A percentile compares a stretch with the other conserved stretches of the same genome.
Evolutionary conservation across 2,797 vertebrate genomes (phyloP).

Genomic region (Mycteria americana): DNA sequence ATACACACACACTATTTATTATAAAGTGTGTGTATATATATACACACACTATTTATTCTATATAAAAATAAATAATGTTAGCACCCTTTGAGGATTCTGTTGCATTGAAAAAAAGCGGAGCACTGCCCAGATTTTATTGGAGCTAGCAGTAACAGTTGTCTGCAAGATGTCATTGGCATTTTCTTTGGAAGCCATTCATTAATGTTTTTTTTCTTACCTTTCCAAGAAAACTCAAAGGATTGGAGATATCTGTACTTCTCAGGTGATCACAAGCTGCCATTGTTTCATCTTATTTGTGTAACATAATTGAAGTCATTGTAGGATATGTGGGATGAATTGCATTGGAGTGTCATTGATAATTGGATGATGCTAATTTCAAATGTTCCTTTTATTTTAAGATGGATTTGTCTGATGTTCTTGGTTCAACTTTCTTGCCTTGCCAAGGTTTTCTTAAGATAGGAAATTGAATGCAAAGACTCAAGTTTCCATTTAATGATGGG

Average conservation of each 20-base stretch:
- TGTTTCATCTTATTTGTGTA: background rate
- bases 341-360: background rate
- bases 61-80: background rate
- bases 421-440: background rate
- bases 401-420: background rate
- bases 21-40: too few species aligned
- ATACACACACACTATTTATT: too few species aligned
- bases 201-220: background rate
- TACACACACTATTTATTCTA: rapidly evolving
- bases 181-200: background rate
- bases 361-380: background rate
- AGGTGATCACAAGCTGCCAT: background rate
- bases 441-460: background rate
- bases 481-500: background rate
- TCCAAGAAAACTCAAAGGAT: background rate
- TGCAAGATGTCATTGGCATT: background rate
- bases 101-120: background rate
- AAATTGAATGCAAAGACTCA: background rate
- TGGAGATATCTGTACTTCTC: background rate
- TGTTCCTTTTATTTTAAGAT: background rate
- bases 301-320: background rate
- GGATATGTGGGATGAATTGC: background rate
- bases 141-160: background rate
- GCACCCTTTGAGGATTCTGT: background rate
- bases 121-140: background rate